Percentiles rank a stretch among this genome's conserved stretches.
Evolutionary conservation across 1,140 invertebrate species (phyloP).

Genomic region (Parasteatoda tepidariorum): DNA sequence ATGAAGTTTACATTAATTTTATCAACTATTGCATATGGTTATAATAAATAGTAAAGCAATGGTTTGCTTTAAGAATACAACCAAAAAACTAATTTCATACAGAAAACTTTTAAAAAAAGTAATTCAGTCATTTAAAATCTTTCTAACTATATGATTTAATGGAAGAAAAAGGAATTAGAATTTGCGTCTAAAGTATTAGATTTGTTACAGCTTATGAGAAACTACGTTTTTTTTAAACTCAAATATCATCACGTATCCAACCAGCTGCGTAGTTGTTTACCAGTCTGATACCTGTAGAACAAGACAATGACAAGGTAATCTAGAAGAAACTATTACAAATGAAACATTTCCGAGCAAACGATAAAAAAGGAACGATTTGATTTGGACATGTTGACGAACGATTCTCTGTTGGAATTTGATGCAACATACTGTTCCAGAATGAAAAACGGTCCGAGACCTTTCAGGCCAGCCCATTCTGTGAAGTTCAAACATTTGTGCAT

Average conservation of each 20-base stretch:
- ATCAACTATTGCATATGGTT: no score
- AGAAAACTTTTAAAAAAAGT: no score
- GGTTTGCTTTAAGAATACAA: no score
- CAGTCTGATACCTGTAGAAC: background rate
- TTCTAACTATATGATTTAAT: no score
- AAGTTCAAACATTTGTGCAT: background rate
- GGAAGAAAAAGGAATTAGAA: no score
- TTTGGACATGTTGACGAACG: conserved; percentile 34
- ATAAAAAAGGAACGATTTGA: background rate
- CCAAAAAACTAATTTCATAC: no score
- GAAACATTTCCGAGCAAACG: conserved; percentile 4
- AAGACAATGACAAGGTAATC: background rate
- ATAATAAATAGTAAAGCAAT: no score
- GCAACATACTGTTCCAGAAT: conserved; percentile 35
- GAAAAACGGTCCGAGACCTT: conserved; percentile 9
- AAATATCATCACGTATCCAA: background rate
- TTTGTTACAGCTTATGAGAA: no score
- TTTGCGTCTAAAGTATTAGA: no score
- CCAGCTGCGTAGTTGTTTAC: background rate
- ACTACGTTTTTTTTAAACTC: no score
- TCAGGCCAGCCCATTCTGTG: background rate
- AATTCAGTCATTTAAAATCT: no score
- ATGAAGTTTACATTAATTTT: no score
- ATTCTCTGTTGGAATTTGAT: conserved; percentile 31
- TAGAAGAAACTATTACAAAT: conserved; percentile 8